Evolutionary conservation across 2,113 vertebrate genomes (phyloP).

Genomic region (Mellivora capensis): DNA sequence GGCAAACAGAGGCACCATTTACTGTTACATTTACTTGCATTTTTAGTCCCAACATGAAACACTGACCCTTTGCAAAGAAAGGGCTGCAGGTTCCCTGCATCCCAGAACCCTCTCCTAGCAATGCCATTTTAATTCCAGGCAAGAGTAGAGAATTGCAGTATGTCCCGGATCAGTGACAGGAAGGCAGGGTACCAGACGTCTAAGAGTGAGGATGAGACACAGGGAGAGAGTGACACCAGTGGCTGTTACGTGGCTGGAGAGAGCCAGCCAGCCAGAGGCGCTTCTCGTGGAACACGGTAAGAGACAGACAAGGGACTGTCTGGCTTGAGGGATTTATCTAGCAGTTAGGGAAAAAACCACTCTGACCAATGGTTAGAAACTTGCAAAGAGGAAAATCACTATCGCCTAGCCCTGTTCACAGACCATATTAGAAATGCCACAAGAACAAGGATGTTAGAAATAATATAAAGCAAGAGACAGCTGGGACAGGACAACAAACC

Average conservation of each 20-base stretch:
- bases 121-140: not conserved
- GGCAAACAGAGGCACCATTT: slow-evolving; percentile 66
- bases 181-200: not conserved
- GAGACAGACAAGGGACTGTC: not conserved
- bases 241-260: not conserved
- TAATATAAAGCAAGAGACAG: slow-evolving; percentile 28
- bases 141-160: not conserved
- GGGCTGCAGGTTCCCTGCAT: not conserved
- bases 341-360: not conserved
- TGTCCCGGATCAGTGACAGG: not conserved
- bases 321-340: not conserved
- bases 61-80: not conserved
- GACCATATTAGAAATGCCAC: not conserved
- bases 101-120: not conserved
- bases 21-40: slow-evolving; percentile 9
- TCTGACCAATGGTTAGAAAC: not conserved
- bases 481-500: not conserved
- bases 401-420: not conserved
- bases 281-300: slow-evolving; percentile 16
- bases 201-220: not conserved
- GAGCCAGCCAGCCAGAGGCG: not conserved
- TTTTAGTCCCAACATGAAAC: not conserved
- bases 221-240: not conserved
- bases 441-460: slow-evolving; percentile 35
- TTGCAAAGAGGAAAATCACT: slow-evolving; percentile 1